A percentile compares a stretch with the other conserved stretches of the same genome.
Evolutionary conservation across 1,140 invertebrate genomes (phyloP).

Genomic region (Eumeta japonica): DNA sequence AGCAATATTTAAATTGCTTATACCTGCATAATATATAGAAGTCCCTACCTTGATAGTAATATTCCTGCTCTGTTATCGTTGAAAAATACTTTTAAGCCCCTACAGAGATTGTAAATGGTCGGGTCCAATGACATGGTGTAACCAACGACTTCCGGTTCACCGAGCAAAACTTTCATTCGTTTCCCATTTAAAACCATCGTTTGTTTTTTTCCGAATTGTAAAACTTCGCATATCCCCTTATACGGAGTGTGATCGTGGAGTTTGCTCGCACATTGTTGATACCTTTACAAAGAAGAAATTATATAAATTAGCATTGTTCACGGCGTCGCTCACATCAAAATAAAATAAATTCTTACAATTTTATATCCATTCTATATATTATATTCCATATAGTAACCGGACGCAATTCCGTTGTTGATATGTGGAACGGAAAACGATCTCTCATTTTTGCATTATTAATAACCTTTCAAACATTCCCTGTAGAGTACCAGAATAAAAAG

Average conservation of each 20-base stretch:
- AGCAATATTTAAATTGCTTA: too few relatives aligned
- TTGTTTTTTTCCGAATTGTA: constrained; percentile 46
- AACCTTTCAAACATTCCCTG: too few relatives aligned
- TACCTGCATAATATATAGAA: too few relatives aligned
- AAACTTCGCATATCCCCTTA: constrained; percentile 48
- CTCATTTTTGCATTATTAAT: too few relatives aligned
- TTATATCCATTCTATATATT: background rate
- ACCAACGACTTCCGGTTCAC: constrained; percentile 45
- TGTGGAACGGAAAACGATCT: too few relatives aligned
- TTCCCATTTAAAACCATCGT: constrained; percentile 41
- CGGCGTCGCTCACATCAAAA: background rate
- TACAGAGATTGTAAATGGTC: constrained; percentile 54
- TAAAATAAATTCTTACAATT: background rate
- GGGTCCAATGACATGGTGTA: constrained; percentile 51
- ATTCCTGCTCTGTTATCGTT: constrained; percentile 48
- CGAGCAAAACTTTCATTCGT: constrained; percentile 39
- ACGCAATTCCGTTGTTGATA: background rate
- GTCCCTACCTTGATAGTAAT: constrained; percentile 39
- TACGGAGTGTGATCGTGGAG: constrained; percentile 43
- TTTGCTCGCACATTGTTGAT: constrained; percentile 42
- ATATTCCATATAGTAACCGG: background rate
- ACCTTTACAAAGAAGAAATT: constrained; percentile 22
- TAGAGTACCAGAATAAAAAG: too few relatives aligned
- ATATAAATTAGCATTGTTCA: too few relatives aligned
- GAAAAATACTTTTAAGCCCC: constrained; percentile 58